Evolutionary conservation across 1,140 invertebrate genomes (phyloP), one percentile per base, ranked within the genome.

Genomic region (Aphidius ervi): DNA sequence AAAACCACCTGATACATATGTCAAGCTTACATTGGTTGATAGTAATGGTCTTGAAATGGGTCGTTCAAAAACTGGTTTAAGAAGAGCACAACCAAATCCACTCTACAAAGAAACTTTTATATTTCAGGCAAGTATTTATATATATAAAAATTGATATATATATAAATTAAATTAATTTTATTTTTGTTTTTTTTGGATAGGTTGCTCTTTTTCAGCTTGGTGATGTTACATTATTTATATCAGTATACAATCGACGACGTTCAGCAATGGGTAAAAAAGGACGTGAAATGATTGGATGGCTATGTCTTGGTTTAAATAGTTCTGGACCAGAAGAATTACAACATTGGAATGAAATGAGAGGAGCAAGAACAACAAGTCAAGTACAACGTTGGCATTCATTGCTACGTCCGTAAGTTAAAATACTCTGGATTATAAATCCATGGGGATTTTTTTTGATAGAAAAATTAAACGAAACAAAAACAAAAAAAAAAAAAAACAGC

Each of bases 91-190:
- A 77, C 94, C 94, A 31, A 96, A 97, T 83, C 94, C 94, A 46
- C 84, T 96, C 7, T 97, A 95, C 73, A 96, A 97, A 75, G 94
- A 97, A 80, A 93, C 94, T 1, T 97, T 97, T 77, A 89, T 96
- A 77, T 97, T 97, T 82, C 94, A 96, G 83, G 91, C 92, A 80
- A 76, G 23, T 43, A 72, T 68, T 52, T 16, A 9, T 39, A 37
- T 5, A 53, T 37, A 16, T 9, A 6, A 31, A 16, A 31, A 20
- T 31, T 55, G 16, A 57, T 50, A 40, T 61, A 57, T 50, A 40
- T 61, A 0, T 23, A 46, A 37, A 53, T 53, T 37, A 5, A 47
- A 45, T 9, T 31, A 9, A 45, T 20, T 8, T 46, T 8, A 40
- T 52, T 46, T 41, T 49, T 16, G 5, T 57, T 39, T 57, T 39